These are phyloP conservation scores for Naja naja DNA, from an alignment of 2,113 vertebrate species.

Conservation along the genomic window DNA sequence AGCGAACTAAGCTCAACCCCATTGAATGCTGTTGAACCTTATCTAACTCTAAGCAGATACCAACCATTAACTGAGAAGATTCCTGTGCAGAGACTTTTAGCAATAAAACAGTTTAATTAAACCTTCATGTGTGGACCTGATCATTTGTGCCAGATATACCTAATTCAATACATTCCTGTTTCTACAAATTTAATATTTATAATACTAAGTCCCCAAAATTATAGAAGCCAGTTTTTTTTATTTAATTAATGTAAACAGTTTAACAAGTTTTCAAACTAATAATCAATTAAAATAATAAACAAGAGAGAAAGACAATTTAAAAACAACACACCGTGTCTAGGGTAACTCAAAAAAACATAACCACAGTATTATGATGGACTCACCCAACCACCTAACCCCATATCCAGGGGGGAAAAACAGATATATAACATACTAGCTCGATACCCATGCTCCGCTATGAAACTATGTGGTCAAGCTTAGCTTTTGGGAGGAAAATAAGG, in stretches of 20 bases:
- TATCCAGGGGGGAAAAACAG: too few species aligned
- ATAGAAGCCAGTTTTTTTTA: neutral
- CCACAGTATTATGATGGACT: neutral
- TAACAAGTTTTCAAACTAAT: neutral
- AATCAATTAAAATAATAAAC: neutral
- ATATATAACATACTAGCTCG: too few species aligned
- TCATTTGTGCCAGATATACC: neutral
- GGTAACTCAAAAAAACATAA: neutral
- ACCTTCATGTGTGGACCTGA: too few species aligned
- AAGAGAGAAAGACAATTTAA: neutral
- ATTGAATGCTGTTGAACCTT: too few species aligned
- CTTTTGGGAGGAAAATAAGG: too few species aligned
- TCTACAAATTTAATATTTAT: neutral
- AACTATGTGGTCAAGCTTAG: too few species aligned
- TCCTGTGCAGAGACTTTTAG: too few species aligned
- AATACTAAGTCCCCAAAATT: neutral
- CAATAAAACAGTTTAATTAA: too few species aligned
- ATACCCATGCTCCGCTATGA: too few species aligned
- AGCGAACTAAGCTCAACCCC: too few species aligned
- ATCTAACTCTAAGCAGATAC: too few species aligned
- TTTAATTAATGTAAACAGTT: neutral
- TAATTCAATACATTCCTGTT: neutral
- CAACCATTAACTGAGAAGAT: too few species aligned
- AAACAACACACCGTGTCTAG: neutral
- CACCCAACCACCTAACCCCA: neutral